These are phyloP conservation scores for Bradypodion ventrale DNA, from an alignment of 2,797 vertebrate species.

Conservation along the genomic window DNA sequence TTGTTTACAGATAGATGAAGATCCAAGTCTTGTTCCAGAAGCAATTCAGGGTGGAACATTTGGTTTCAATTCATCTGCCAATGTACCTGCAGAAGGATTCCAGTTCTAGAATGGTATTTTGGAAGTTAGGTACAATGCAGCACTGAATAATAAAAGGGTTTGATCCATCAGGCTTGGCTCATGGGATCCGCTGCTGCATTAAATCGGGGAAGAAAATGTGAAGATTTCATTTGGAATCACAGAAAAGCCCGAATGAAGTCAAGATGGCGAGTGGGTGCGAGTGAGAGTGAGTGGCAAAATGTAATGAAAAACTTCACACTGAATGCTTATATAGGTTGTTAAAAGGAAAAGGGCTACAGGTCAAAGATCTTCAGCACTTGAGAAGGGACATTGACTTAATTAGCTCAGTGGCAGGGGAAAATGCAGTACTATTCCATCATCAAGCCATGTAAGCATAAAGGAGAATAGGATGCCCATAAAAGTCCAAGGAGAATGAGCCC, in stretches of 20 bases:
- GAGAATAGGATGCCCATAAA: conserved; percentile 75
- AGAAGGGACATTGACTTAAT: conserved; percentile 83
- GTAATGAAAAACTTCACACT: conserved; percentile 94
- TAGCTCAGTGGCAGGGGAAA: conserved; percentile 80
- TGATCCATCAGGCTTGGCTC: conserved; percentile 99
- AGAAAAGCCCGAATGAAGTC: conserved; percentile 98
- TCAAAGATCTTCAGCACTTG: conserved; percentile 89
- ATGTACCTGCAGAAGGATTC: conserved; percentile 99
- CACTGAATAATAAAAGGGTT: conserved; percentile 94
- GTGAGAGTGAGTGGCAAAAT: conserved; percentile 99
- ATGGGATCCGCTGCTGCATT: conserved; percentile 99
- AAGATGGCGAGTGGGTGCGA: conserved; percentile 99
- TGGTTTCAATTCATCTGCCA: conserved; percentile 98
- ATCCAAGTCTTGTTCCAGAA: conserved; percentile 96
- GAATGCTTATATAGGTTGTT: conserved; percentile 94
- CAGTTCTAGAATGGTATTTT: conserved; percentile 95
- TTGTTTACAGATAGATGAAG: conserved; percentile 91
- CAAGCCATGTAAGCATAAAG: conserved; percentile 85
- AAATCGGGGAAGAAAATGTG: conserved; percentile 97
- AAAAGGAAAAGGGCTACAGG: conserved; percentile 88
- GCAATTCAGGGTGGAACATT: conserved; percentile 97
- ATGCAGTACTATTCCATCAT: conserved; percentile 85
- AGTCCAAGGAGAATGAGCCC: conserved; percentile 77
- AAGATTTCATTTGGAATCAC: conserved; percentile 99
- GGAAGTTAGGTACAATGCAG: conserved; percentile 98